These are phyloP conservation scores for Mayetiola destructor DNA, from an alignment of 2,888 invertebrate genomes.

Conservation along the genomic window DNA sequence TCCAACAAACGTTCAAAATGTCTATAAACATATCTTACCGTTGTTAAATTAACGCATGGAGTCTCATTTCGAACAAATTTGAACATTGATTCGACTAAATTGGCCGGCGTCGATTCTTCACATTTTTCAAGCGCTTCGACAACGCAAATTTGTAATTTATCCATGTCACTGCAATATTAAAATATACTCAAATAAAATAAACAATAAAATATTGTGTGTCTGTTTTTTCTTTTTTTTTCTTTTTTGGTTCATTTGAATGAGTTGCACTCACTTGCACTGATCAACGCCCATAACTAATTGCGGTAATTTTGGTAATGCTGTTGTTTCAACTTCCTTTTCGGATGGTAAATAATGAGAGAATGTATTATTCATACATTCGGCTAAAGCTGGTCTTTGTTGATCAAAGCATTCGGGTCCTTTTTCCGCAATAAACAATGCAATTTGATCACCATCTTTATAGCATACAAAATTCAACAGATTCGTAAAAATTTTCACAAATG, in stretches of 20 bases:
- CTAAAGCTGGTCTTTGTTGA: conserved; percentile 28
- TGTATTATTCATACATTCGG: background rate
- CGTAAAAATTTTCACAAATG: conserved; percentile 50
- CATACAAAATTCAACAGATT: conserved; percentile 60
- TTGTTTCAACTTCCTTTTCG: background rate
- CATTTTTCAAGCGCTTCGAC: conserved; percentile 42
- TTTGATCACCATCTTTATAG: conserved; percentile 66
- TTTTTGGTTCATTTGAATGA: background rate
- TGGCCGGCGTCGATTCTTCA: conserved; percentile 58
- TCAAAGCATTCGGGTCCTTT: conserved; percentile 62
- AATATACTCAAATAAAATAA: background rate
- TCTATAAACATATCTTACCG: background rate
- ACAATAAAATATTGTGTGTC: background rate
- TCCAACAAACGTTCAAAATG: background rate
- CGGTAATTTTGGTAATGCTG: conserved; percentile 36
- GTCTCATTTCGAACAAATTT: conserved; percentile 52
- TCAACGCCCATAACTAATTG: conserved; percentile 44
- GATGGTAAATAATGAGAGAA: background rate
- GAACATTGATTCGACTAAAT: conserved; percentile 62
- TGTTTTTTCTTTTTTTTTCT: too few relatives aligned
- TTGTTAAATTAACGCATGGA: conserved; percentile 38
- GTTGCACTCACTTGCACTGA: conserved; percentile 25
- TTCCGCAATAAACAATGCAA: conserved; percentile 68
- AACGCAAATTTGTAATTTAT: conserved; percentile 26
- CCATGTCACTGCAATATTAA: conserved; percentile 24